Evolutionary conservation across 2,113 vertebrate species (phyloP), one percentile per base, ranked within the genome.

Genomic region (Lonchura striata): DNA sequence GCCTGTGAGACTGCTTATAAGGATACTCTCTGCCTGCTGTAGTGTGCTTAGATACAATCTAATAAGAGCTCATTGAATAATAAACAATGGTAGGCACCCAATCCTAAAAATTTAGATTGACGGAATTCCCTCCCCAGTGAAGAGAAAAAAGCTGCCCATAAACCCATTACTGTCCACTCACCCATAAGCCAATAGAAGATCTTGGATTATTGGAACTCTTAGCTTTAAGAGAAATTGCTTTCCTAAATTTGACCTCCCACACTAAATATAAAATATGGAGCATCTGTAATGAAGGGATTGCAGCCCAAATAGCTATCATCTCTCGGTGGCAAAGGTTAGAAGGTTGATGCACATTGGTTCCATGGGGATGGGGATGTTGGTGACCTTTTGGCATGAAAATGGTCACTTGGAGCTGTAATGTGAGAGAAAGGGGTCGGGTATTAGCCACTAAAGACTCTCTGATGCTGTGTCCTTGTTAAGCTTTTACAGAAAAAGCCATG

Each of bases 191-290:
- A 97, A 97, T 95, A 97, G 97, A 97, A 97, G 87, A 97, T 50
- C 89, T 89, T 93, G 96, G 97, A 95, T 98, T 98, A 98, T 97
- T 97, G 95, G 85, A 97, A 97, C 91, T 97, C 95, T 97, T 97
- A 97, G 98, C 98, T 99, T 98, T 98, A 98, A 99, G 98, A 98
- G 98, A 98, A 98, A 98, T 98, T 97, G 95, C 97, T 97, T 96
- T 97, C 95, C 98, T 98, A 98, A 98, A 98, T 98, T 98, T 98
- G 97, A 98, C 98, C 97, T 98, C 97, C 97, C 96, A 97, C 98
- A 98, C 98, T 99, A 99, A 99, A 99, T 98, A 98, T 99, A 98
- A 98, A 98, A 99, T 98, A 98, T 98, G 98, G 98, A 98, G 98
- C 98, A 98, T 98, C 98, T 98, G 98, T 98, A 98, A 98, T 96